Conservation (phyloP, 2,888 invertebrate genomes). For the Melanostoma mellinum region DNA sequence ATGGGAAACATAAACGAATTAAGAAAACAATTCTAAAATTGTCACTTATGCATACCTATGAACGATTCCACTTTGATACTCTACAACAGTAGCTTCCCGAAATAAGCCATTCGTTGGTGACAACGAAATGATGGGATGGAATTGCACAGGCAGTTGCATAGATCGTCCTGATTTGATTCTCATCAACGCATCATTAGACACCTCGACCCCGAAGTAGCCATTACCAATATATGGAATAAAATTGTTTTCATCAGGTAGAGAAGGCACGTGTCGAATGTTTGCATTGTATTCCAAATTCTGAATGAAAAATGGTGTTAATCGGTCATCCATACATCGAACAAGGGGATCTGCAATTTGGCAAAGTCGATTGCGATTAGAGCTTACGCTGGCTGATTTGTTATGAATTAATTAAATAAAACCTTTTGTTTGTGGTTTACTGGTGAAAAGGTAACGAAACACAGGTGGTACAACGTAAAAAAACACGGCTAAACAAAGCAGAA, state of each 20-base stretch:
- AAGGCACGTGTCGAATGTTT: constrained; percentile 85
- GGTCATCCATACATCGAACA: constrained; percentile 86
- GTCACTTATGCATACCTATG: constrained; percentile 77
- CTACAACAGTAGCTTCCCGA: constrained; percentile 87
- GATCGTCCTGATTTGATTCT: constrained; percentile 87
- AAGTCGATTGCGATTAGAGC: background rate
- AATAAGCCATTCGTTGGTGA: constrained; percentile 84
- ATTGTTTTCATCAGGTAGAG: constrained; percentile 83
- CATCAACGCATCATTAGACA: constrained; percentile 85
- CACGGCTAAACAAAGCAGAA: constrained; percentile 83
- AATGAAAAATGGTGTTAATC: constrained; percentile 85
- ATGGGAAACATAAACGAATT: constrained; percentile 67
- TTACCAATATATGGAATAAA: constrained; percentile 90
- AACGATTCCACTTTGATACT: constrained; percentile 87
- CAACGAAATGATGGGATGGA: constrained; percentile 85
- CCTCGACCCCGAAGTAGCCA: constrained; percentile 87
- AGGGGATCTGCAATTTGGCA: constrained; percentile 80
- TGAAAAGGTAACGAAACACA: constrained; percentile 85
- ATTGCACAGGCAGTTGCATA: constrained; percentile 86
- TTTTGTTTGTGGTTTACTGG: constrained; percentile 82
- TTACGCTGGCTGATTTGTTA: constrained; percentile 3
- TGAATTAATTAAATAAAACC: constrained; percentile 74
- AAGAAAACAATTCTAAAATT: background rate
- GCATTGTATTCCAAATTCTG: constrained; percentile 87
- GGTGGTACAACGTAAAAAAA: constrained; percentile 87